Conservation (phyloP, 2,113 vertebrate genomes). For the Nesogale talazaci region DNA sequence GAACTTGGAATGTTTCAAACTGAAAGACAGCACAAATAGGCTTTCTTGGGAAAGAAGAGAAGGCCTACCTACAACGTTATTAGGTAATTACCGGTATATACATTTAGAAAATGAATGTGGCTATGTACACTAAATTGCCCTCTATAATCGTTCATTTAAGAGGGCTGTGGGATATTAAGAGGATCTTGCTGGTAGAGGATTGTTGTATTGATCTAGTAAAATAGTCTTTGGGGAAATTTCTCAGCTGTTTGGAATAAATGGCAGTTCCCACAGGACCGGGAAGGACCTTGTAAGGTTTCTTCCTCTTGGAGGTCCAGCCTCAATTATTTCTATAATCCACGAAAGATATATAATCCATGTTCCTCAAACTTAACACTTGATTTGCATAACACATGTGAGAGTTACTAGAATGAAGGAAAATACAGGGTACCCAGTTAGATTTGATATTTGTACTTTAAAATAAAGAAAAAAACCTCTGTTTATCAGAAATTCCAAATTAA, state of each 20-base stretch:
- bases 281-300: constrained; percentile 36
- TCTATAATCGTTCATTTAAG: constrained; percentile 73
- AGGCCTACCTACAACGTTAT: constrained; percentile 52
- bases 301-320: neutral
- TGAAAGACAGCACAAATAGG: neutral
- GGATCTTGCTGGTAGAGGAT: constrained; percentile 75
- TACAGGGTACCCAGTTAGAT: neutral
- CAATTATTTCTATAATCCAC: constrained; percentile 37
- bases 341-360: neutral
- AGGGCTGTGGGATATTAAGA: constrained; percentile 77
- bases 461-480: neutral
- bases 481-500: constrained; percentile 46
- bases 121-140: constrained; percentile 61
- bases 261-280: constrained; percentile 37
- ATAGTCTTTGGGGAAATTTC: constrained; percentile 77
- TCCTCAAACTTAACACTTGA: neutral
- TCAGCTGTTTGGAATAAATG: constrained; percentile 77
- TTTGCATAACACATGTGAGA: neutral
- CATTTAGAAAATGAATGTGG: constrained; percentile 69
- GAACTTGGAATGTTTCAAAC: constrained; percentile 13
- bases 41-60: constrained; percentile 64
- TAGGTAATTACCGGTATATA: constrained; percentile 67
- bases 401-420: neutral
- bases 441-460: constrained; percentile 4
- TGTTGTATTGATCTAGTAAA: constrained; percentile 79